phyloP scores from a whole-genome alignment of 2,888 invertebrate genomes.

The Tipula unca region DNA sequence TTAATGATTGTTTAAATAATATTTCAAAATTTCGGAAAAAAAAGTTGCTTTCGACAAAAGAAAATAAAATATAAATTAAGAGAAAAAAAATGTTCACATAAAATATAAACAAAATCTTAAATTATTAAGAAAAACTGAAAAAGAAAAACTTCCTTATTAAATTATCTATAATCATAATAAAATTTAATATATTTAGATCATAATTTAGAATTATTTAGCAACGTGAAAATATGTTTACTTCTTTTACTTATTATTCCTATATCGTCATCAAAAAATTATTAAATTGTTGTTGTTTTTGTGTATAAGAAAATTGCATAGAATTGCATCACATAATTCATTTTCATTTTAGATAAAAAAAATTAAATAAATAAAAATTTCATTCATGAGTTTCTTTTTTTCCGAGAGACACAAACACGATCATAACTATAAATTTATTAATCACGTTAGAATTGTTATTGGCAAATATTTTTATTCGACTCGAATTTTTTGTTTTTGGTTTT shows the following conservation, averaged over 20 bases:
- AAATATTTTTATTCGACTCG: neutral
- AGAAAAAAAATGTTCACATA: neutral
- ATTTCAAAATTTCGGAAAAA: neutral
- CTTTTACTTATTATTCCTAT: neutral
- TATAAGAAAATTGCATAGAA: neutral
- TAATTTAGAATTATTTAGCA: neutral
- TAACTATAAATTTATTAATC: neutral
- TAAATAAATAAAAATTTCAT: neutral
- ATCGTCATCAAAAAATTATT: neutral
- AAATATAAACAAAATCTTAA: neutral
- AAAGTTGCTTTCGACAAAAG: neutral
- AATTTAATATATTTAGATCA: constrained; percentile 14
- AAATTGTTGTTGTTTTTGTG: neutral
- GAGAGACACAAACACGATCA: neutral
- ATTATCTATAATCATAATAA: neutral
- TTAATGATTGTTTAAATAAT: neutral
- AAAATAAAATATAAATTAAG: constrained; percentile 8
- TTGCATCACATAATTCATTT: neutral
- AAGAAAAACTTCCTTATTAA: constrained; percentile 14
- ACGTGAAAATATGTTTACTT: constrained; percentile 8
- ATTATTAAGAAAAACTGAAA: neutral
- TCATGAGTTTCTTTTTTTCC: neutral
- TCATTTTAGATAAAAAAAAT: neutral
- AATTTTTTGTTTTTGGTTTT: neutral
- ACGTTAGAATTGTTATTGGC: neutral